Percentiles rank a stretch among this genome's conserved stretches.
These are phyloP conservation scores for Megalops atlanticus DNA, from an alignment of 2,113 vertebrate species.

Conservation along the genomic window DNA sequence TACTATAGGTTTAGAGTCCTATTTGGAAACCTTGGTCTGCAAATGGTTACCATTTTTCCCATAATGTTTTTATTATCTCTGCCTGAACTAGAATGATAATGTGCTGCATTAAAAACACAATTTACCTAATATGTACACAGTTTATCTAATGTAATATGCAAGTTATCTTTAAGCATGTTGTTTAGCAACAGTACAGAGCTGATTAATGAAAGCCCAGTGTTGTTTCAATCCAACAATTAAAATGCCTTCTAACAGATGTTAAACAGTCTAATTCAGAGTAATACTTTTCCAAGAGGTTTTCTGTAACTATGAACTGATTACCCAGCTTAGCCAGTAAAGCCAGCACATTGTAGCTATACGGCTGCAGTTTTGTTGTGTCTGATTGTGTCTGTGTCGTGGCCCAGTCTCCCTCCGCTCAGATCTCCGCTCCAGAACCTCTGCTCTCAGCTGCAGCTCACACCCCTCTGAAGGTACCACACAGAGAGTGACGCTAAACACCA, in stretches of 20 bases:
- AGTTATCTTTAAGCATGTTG: no score
- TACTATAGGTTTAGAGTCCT: no score
- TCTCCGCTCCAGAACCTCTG: constrained; percentile 24
- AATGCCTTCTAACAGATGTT: not conserved
- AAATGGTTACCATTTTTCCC: no score
- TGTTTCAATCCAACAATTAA: not conserved
- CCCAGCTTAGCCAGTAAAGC: not conserved
- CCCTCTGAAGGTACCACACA: constrained; percentile 31
- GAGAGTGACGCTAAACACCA: not conserved
- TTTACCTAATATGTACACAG: no score
- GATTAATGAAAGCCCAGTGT: not conserved
- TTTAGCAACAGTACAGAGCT: no score
- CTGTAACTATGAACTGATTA: not conserved
- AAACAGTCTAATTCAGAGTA: not conserved
- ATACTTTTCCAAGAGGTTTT: not conserved
- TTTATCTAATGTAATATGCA: no score
- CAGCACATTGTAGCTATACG: not conserved
- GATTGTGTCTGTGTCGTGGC: not conserved
- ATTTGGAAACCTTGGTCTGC: no score
- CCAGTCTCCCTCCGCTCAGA: constrained; percentile 25
- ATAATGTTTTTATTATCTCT: not conserved
- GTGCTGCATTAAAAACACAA: no score
- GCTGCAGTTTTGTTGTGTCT: not conserved
- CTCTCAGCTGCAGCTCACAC: not conserved
- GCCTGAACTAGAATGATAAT: no score